phyloP scores from a whole-genome alignment of 2,888 invertebrate genomes.

The Diadromus collaris region DNA sequence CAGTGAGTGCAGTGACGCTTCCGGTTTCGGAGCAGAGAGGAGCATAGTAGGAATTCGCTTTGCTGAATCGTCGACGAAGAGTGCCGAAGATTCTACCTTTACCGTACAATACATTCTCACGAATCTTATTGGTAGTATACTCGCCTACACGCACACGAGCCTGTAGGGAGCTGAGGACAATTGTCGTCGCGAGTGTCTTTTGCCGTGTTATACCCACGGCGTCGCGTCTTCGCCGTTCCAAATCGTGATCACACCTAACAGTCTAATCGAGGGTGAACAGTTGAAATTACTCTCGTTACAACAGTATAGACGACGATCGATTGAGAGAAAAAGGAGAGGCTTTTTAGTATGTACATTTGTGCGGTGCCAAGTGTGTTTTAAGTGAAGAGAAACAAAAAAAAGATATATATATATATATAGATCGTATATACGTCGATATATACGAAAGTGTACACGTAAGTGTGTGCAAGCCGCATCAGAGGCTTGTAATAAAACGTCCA shows the following conservation, averaged over 20 bases:
- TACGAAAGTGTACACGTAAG: conserved; percentile 76
- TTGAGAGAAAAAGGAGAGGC: conserved; percentile 26
- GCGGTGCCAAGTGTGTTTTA: conserved; percentile 75
- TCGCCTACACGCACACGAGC: background rate
- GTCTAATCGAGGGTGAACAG: conserved; percentile 31
- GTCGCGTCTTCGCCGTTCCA: conserved; percentile 52
- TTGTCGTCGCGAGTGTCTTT: conserved; percentile 22
- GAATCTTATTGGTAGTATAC: background rate
- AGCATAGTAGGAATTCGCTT: background rate
- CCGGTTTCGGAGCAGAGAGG: conserved; percentile 25
- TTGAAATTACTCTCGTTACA: conserved; percentile 16
- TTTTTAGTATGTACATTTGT: conserved; percentile 66
- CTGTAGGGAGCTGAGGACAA: background rate
- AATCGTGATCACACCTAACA: conserved; percentile 32
- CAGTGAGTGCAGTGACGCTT: conserved; percentile 26
- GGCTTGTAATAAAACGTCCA: conserved; percentile 66
- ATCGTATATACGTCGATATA: conserved; percentile 66
- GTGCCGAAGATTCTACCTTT: conserved; percentile 20
- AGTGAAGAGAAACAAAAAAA: conserved; percentile 67
- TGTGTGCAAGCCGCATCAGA: conserved; percentile 73
- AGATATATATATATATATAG: conserved; percentile 52
- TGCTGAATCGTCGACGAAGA: background rate
- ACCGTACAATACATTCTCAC: conserved; percentile 10
- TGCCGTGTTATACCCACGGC: conserved; percentile 39
- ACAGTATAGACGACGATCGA: conserved; percentile 29